These are phyloP conservation scores for Centropristis striata DNA, from an alignment of 2,113 vertebrate species.

Conservation along the genomic window DNA sequence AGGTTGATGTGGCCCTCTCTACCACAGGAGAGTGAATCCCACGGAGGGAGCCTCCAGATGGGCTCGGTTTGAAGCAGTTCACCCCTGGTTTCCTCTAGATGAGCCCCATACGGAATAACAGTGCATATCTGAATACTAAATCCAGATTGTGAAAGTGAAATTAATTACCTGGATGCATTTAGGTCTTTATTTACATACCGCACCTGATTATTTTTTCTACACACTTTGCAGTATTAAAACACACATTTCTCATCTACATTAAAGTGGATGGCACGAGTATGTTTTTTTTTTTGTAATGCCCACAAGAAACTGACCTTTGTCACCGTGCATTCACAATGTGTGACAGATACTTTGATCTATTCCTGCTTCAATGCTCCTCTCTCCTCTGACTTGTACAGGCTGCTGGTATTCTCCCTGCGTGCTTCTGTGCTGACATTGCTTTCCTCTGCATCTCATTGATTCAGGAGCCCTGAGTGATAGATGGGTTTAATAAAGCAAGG, in stretches of 20 bases:
- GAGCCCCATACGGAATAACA: slow-evolving; percentile 68
- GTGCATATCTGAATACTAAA: slow-evolving; percentile 77
- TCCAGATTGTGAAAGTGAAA: slow-evolving; percentile 56
- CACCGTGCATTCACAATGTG: slow-evolving; percentile 30
- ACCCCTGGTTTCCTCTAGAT: slow-evolving; percentile 65
- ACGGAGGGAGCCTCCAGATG: slow-evolving; percentile 79
- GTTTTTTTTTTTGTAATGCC: slow-evolving; percentile 19
- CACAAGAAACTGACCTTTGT: slow-evolving; percentile 51
- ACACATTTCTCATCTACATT: slow-evolving; percentile 2
- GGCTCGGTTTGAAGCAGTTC: slow-evolving; percentile 78
- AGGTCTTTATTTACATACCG: slow-evolving; percentile 58
- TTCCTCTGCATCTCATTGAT: slow-evolving; percentile 83
- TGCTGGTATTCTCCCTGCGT: slow-evolving; percentile 71
- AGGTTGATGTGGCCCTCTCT: slow-evolving; percentile 64
- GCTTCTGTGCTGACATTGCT: slow-evolving; percentile 78
- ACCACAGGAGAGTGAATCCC: slow-evolving; percentile 77
- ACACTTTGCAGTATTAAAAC: slow-evolving; percentile 9
- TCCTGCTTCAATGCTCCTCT: slow-evolving; percentile 52
- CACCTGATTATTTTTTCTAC: slow-evolving; percentile 20
- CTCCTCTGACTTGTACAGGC: slow-evolving; percentile 51
- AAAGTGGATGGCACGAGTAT: not conserved
- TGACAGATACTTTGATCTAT: slow-evolving; percentile 65
- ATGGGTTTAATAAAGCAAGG: slow-evolving; percentile 87
- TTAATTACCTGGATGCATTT: slow-evolving; percentile 72
- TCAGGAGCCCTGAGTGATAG: slow-evolving; percentile 82